Base-by-base conservation (phyloP, 2,113 vertebrate species). In the Macrotus californicus region DNA sequence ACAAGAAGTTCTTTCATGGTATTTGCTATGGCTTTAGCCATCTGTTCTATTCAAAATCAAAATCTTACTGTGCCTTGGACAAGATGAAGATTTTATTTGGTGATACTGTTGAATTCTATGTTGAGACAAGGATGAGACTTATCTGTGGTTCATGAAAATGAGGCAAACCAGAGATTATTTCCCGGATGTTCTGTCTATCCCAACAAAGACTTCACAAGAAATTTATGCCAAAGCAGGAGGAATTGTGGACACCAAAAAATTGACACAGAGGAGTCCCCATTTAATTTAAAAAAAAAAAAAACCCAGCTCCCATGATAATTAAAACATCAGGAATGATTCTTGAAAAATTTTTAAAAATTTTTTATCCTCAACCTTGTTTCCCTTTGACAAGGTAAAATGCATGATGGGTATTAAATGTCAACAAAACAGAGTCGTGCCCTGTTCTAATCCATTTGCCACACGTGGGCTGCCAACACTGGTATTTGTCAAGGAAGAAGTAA, bases 11-110 rank as follows among this genome's bases (percentile, higher is more conserved):
- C 18, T 82, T 96, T 92, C 50, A 59, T 76, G 5, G 4, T 89
- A 67, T 85, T 73, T 91, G 29, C 59, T 73, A 2, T 89, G 61
- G 21, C 46, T 80, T 86, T 89, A 80, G 46, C 39, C 31, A 80
- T 80, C 43, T 93, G 43, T 77, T 89, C 69, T 86, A 93, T 95
- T 92, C 54, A 92, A 75, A 87, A 93, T 39, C 31, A 73, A 90
- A 77, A 73, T 46, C 82, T 83, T 93, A 52, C 75, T 96, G 50
- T 3, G 6, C 31, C 36, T 41, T 83, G 22, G 48, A 83, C 21
- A 89, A 92, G 36, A 87, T 19, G 75, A 90, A 64, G 39, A 24
- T 90, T 90, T 89, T 90, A 76, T 70, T 66, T 92, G 56, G 26
- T 59, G 43, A 92, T 69, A 83, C 8, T 39, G 6, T 48, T 83